Base-by-base conservation (phyloP, 2,888 invertebrate species). In the Xanthia togata region DNA sequence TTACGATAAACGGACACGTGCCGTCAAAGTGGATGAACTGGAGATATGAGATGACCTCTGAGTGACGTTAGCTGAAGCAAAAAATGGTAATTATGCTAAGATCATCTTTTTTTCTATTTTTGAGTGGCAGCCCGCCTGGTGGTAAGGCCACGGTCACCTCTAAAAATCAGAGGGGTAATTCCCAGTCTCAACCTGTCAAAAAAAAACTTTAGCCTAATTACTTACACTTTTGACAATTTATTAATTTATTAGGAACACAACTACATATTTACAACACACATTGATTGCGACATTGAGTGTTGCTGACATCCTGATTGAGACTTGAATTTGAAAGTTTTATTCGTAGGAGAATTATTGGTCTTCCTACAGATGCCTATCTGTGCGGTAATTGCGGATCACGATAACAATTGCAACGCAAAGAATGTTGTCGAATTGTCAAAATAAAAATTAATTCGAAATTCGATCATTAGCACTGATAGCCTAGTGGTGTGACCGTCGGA, bases 1-100 rank as follows among this genome's bases (percentile, higher is more conserved):
- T 53, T 5, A 38, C 20, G 81, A 82, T 81, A 84, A 73, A 47
- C 5, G 2, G 53, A 75, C 83, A 85, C 86, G 83, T 82, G 83
- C 62, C 74, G 57, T 65, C 57, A n/a, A 75, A 75, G 81, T 63
- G 81, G 70, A 81, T 75, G 75, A 63, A 74, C 75, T 71, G 53
- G 23, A 63, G 83, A 83, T 85, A 78, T 14, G 12, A 6, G 11
- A 26, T 73, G 83, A 83, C 83, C 77, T 65, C 38, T 38, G 4
- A 35, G 23, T 73, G 64, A 64, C 55, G 50, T 70, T 41, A 26
- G 47, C 11, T 41, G 35, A 23, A 44, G 53, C 26, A 38, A 47
- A 79, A 69, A 47, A 38, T 26, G 1, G 8, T 67, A 20, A 20
- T 20, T 35, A 35, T 63, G 6, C 4, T 23, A 35, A 57, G 26